phyloP scores from a whole-genome alignment of 2,797 vertebrate species.

The Anabacerthia variegaticeps region DNA sequence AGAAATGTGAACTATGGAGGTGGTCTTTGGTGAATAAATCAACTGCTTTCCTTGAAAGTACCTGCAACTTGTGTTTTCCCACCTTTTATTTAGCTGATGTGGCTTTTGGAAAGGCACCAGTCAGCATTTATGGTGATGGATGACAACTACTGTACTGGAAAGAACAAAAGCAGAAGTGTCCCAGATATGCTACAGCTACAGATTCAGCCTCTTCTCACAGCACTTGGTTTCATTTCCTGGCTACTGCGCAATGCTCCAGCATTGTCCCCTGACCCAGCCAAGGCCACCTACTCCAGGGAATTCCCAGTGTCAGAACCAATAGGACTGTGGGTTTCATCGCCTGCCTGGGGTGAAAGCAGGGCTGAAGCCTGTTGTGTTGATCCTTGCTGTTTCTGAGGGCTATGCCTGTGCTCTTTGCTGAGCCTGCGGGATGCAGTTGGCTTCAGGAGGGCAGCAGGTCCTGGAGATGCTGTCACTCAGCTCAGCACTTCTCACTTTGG shows the following conservation, averaged over 20 bases:
- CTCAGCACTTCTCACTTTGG: neutral
- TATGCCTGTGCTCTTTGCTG: neutral
- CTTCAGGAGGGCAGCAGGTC: neutral
- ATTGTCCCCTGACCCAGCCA: neutral
- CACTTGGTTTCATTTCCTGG: constrained; percentile 28
- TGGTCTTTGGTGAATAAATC: neutral
- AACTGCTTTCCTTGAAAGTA: neutral
- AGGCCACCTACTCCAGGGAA: neutral
- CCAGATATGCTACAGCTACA: neutral
- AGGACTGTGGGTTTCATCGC: neutral
- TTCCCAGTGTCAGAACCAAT: neutral
- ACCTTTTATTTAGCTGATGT: neutral
- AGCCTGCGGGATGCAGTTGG: neutral
- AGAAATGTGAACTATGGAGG: neutral
- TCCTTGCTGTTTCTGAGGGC: neutral
- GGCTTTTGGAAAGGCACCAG: neutral
- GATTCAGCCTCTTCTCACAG: neutral
- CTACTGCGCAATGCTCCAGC: neutral
- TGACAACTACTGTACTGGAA: neutral
- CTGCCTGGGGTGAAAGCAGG: neutral
- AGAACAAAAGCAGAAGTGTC: constrained; percentile 44
- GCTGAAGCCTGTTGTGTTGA: neutral
- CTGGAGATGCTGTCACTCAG: neutral
- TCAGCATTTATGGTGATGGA: neutral
- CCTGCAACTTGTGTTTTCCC: neutral